phyloP scores from a whole-genome alignment of 2,113 vertebrate species.

The Trogon surrucura region DNA sequence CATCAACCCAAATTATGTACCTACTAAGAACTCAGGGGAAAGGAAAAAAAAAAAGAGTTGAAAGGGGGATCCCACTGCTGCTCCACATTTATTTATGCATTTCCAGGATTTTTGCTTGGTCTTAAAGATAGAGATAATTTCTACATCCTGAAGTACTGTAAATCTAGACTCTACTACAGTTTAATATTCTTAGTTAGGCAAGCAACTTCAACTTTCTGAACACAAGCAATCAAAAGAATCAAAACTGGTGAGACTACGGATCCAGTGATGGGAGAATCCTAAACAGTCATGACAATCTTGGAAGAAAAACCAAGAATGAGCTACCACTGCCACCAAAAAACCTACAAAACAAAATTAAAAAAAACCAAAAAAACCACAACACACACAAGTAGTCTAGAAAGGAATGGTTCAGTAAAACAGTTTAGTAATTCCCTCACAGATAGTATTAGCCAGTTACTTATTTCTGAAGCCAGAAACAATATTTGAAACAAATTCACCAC shows the following conservation, averaged over 20 bases:
- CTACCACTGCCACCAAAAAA: rapidly evolving
- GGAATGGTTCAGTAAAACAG: background rate
- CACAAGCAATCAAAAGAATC: background rate
- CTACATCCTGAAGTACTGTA: background rate
- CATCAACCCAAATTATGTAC: background rate
- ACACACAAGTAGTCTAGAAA: background rate
- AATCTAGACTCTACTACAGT: background rate
- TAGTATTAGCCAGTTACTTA: background rate
- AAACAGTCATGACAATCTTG: background rate
- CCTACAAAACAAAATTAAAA: no score
- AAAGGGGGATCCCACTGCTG: background rate
- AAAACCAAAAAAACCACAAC: background rate
- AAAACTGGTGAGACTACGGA: background rate
- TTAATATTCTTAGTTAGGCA: background rate
- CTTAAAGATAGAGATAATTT: background rate
- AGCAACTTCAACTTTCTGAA: background rate
- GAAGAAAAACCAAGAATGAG: background rate
- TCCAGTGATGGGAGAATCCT: background rate
- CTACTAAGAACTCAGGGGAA: background rate
- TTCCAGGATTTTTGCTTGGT: background rate
- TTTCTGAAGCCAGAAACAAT: background rate
- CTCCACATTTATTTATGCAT: background rate
- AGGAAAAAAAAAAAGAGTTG: background rate
- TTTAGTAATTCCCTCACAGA: background rate
- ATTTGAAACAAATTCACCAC: background rate